These are phyloP conservation scores for Laspeyria flexula DNA, from an alignment of 2,888 invertebrate genomes.

Conservation along the genomic window DNA sequence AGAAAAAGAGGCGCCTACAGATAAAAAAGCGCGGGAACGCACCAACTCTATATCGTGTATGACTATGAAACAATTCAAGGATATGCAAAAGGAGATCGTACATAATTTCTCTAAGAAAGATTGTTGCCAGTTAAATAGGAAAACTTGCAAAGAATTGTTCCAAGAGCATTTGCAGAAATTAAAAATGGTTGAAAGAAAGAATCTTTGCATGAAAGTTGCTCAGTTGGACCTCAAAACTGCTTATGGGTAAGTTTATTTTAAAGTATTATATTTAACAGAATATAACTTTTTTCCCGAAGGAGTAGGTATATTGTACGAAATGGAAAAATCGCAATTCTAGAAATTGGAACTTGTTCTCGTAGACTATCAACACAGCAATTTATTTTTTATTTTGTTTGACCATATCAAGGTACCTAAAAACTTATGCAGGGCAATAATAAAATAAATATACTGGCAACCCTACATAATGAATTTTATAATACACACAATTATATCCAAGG, in stretches of 20 bases:
- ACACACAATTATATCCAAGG: too few relatives aligned
- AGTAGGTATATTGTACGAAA: too few relatives aligned
- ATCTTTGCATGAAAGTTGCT: slow-evolving; percentile 62
- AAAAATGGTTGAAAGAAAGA: slow-evolving; percentile 53
- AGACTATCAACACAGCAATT: too few relatives aligned
- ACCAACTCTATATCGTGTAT: slow-evolving; percentile 50
- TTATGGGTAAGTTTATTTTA: slow-evolving; percentile 62
- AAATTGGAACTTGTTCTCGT: too few relatives aligned
- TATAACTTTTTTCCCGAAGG: too few relatives aligned
- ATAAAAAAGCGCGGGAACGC: slow-evolving; percentile 47
- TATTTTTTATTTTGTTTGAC: too few relatives aligned
- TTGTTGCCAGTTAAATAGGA: slow-evolving; percentile 64
- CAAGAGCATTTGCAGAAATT: slow-evolving; percentile 60
- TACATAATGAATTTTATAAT: too few relatives aligned
- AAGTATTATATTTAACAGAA: too few relatives aligned
- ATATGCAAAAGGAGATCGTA: slow-evolving; percentile 69
- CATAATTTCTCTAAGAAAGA: slow-evolving; percentile 64
- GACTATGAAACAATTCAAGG: slow-evolving; percentile 73
- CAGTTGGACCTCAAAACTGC: slow-evolving; percentile 62
- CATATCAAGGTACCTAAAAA: too few relatives aligned
- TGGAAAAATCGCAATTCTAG: too few relatives aligned
- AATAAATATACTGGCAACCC: too few relatives aligned
- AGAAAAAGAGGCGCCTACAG: slow-evolving; percentile 32
- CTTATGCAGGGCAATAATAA: too few relatives aligned
- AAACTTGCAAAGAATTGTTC: slow-evolving; percentile 61